Evolutionary conservation across 1,140 invertebrate genomes (phyloP).

Genomic region (Panulirus ornatus): DNA sequence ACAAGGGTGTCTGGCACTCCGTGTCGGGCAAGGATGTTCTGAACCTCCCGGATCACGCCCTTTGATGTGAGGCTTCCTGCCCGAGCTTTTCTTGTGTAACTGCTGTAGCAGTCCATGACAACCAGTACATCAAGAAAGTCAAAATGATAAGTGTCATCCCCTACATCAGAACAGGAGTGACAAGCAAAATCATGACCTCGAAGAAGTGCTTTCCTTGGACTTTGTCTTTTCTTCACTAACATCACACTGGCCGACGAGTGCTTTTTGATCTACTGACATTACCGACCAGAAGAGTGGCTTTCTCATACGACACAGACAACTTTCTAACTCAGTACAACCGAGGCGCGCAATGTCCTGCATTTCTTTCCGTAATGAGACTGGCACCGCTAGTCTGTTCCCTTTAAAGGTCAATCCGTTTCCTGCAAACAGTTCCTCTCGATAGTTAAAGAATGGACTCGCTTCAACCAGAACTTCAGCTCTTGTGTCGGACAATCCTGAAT

Average conservation of each 20-base stretch:
- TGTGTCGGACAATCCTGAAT: background rate
- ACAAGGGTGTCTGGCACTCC: constrained; percentile 75
- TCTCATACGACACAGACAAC: constrained; percentile 6
- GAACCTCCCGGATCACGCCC: constrained; percentile 61
- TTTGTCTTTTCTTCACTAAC: constrained; percentile 2
- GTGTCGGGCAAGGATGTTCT: constrained; percentile 69
- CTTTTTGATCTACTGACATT: constrained; percentile 14
- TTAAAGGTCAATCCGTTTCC: constrained; percentile 33
- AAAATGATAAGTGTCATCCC: constrained; percentile 33
- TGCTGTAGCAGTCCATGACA: constrained; percentile 75
- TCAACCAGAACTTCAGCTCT: background rate
- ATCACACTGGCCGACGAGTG: constrained; percentile 25
- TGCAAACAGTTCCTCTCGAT: background rate
- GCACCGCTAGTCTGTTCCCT: constrained; percentile 19
- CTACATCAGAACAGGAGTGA: constrained; percentile 28
- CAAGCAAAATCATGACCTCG: background rate
- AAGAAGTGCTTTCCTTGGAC: background rate
- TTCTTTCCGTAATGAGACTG: background rate
- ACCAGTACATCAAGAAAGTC: constrained; percentile 47
- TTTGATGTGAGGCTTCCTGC: constrained; percentile 48
- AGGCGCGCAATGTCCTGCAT: constrained; percentile 6
- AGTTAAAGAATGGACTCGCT: background rate
- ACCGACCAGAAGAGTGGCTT: constrained; percentile 27
- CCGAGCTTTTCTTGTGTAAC: constrained; percentile 70
- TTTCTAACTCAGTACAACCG: constrained; percentile 20